These are phyloP conservation scores for Eupithecia inturbata DNA, from an alignment of 2,888 invertebrate species.

Conservation along the genomic window DNA sequence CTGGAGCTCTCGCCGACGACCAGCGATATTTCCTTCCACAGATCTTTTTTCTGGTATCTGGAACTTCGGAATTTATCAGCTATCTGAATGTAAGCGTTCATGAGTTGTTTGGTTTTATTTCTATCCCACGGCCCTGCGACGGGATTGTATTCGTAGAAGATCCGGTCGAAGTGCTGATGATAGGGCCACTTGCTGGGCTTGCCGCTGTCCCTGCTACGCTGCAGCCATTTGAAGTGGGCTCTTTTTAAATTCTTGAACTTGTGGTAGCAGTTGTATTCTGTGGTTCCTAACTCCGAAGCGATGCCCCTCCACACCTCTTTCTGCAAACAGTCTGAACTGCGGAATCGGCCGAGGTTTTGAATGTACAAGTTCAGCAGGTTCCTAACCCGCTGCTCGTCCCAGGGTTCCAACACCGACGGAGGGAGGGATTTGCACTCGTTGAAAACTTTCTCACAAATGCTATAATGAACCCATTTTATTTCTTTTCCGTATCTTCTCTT, in stretches of 20 bases:
- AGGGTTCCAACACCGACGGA: conserved; percentile 63
- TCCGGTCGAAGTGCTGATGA: conserved; percentile 73
- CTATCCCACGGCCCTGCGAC: conserved; percentile 66
- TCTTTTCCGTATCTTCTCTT: conserved; percentile 72
- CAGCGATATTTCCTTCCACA: conserved; percentile 71
- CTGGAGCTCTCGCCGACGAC: conserved; percentile 64
- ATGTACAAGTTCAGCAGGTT: conserved; percentile 69
- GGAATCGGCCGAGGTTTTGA: conserved; percentile 68
- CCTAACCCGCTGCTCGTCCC: conserved; percentile 73
- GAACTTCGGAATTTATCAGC: conserved; percentile 73
- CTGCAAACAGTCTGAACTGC: conserved; percentile 63
- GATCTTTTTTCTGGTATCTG: conserved; percentile 72
- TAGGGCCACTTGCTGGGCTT: conserved; percentile 75
- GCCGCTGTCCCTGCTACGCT: conserved; percentile 63
- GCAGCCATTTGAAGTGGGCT: conserved; percentile 71
- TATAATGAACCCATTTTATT: conserved; percentile 75
- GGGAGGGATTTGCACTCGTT: conserved; percentile 69
- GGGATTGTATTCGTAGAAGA: conserved; percentile 71
- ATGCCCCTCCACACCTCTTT: conserved; percentile 79
- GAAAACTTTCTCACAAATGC: conserved; percentile 73
- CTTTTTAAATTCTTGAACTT: conserved; percentile 77
- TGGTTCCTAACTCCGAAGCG: conserved; percentile 65
- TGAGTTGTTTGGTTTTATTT: conserved; percentile 63
- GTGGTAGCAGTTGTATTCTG: conserved; percentile 75
- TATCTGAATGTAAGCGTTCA: conserved; percentile 68